Evolutionary conservation across 92 coral and sea anemone species (phyloP).

Genomic region (Epizoanthus scotinus): DNA sequence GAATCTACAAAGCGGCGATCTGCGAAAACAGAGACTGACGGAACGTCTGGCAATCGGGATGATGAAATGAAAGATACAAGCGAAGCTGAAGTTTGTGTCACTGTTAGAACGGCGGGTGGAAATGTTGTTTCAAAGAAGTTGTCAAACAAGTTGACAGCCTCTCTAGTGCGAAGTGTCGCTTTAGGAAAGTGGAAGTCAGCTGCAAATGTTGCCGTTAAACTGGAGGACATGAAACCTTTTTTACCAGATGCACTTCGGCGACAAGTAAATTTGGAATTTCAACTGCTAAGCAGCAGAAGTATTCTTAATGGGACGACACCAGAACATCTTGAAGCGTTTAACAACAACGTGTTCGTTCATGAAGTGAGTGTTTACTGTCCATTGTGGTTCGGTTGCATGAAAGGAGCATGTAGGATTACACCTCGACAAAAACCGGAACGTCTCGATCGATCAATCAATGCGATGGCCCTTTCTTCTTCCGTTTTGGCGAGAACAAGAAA

Average conservation of each 20-base stretch:
- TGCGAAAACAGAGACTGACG: background rate
- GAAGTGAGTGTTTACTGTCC: conserved; percentile 32
- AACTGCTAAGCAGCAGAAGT: background rate
- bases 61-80: too few species aligned
- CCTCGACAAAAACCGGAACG: conserved; percentile 1
- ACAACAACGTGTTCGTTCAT: conserved; percentile 1
- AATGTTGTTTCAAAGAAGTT: conserved; percentile 31
- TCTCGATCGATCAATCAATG: conserved; percentile 23
- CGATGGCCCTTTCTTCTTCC: conserved; percentile 57
- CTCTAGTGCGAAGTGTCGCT: conserved; percentile 43
- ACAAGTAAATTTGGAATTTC: conserved; percentile 5
- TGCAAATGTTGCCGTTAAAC: conserved; percentile 41
- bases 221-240: background rate
- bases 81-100: conserved; percentile 16
- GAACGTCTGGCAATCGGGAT: too few species aligned
- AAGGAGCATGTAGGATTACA: conserved; percentile 26
- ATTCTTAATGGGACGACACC: background rate
- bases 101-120: conserved; percentile 43
- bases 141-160: conserved; percentile 46
- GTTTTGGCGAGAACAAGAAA: conserved; percentile 54
- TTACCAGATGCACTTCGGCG: background rate
- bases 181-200: conserved; percentile 59
- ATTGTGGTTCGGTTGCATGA: background rate
- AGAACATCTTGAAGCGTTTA: conserved; percentile 26
- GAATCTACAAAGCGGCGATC: background rate